Evolutionary conservation across 2,113 vertebrate species (phyloP).

Genomic region (Aphyosemion australe): DNA sequence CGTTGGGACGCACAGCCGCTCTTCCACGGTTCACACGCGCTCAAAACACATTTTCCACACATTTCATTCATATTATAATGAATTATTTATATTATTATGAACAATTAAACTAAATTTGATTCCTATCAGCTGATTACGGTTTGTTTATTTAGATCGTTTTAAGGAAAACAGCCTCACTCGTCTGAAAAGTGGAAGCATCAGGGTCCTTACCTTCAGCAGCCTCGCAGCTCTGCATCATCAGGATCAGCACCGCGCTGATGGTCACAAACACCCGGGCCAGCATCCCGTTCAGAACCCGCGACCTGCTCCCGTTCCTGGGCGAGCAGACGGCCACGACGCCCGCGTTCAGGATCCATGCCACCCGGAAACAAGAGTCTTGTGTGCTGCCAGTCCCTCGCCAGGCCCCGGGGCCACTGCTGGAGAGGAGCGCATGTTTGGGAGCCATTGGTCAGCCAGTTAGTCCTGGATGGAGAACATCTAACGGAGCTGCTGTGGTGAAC

Average conservation of each 20-base stretch:
- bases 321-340: neutral
- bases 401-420: slow-evolving; percentile 36
- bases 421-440: slow-evolving; percentile 72
- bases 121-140: too few species aligned
- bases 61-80: too few species aligned
- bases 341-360: slow-evolving; percentile 50
- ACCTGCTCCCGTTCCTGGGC: slow-evolving; percentile 52
- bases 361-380: neutral
- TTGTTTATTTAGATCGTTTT: too few species aligned
- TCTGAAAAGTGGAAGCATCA: slow-evolving; percentile 30
- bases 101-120: too few species aligned
- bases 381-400: neutral
- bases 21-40: neutral
- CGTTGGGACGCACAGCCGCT: neutral
- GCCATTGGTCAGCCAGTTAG: slow-evolving; percentile 77
- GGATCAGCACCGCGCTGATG: slow-evolving; percentile 69
- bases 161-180: slow-evolving; percentile 10
- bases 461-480: slow-evolving; percentile 65
- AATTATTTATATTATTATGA: too few species aligned
- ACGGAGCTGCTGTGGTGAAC: slow-evolving; percentile 66
- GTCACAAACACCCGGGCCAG: slow-evolving; percentile 53
- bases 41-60: neutral
- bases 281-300: slow-evolving; percentile 44
- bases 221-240: slow-evolving; percentile 72
- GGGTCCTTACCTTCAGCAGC: slow-evolving; percentile 74